Evolutionary conservation across 2,888 invertebrate species (phyloP), one percentile per base, ranked within the genome.

Genomic region (Ochlodes sylvanus): DNA sequence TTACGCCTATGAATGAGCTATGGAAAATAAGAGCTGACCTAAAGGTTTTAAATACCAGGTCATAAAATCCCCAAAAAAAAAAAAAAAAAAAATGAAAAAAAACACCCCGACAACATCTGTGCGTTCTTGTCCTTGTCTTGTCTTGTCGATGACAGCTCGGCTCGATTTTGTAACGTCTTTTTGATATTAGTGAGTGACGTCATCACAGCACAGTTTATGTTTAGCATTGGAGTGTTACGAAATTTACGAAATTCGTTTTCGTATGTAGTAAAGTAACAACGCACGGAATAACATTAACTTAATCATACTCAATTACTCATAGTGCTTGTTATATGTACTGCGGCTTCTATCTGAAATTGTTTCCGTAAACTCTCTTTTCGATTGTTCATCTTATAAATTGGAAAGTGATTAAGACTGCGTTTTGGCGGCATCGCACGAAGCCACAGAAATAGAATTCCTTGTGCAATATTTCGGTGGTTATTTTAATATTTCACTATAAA

Each of bases 401-500:
- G 79, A 78, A 80, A 80, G 77, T 85, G 84, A 85, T 84, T 83
- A 17, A 12, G 47, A 50, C 15, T 60, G 17, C 81, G 72, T 92
- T 92, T 92, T 92, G 92, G 92, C 92, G 92, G 92, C 87, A 92
- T 88, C 83, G 81, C 83, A 84, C 79, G 82, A 85, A 90, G 87
- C 83, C 87, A 89, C 91, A 83, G 78, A 92, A 92, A 93, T 93
- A 93, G 92, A 93, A 67, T 87, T 83, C 80, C 90, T 92, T 92
- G 92, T 92, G 90, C 87, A 90, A 89, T 87, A 87, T 69, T 80
- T 75, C 75, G 77, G 74, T 76, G 74, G 76, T 71, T 77, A 52
- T 52, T 50, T 52, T 21, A 27, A 7, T 27, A 77, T 73, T 76
- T 78, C 3, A 50, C 44, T 50, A 15, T 55, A 76, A 79, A 76